Base-by-base conservation (phyloP, 2,888 invertebrate genomes). In the Pogonocherus hispidulus region DNA sequence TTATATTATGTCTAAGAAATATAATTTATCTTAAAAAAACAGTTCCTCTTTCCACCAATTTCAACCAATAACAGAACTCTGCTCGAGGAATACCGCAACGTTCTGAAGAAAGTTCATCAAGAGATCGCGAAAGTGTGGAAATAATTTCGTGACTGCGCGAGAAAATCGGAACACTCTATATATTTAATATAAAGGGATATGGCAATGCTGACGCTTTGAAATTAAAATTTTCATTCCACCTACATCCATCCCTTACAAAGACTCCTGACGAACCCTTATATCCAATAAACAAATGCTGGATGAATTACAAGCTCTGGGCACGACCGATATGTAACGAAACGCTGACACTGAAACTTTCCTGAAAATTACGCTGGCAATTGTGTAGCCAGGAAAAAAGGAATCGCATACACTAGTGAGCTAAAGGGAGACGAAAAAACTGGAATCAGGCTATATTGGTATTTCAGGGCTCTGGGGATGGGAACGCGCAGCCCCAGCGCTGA, bases 301-400 rank as follows among this genome's bases (percentile, higher is more conserved):
- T 46, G 57, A 57, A 46, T 59, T 59, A 59, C 47, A 59, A 59
- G 47, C 59, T n/a, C n/a, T 14, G 11, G 16, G 47, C 18, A 22
- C 59, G 59, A n/a, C 59, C 46, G 59, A 47, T 47, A 59, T 49
- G 49, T 9, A 35, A 20, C 23, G 41, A 67, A 54, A 41, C 44
- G 70, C 67, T 70, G 70, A 70, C 67, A 62, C 22, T 44, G 67
- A 70, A 65, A 56, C 65, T 67, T 60, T 66, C 63, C 54, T 11
- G 60, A 67, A 64, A 70, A 70, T 70, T 70, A 66, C 67, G 23
- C 60, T 60, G 37, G 44, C 66, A 64, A 64, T 57, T 66, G 65
- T 47, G 59, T 55, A 47, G 63, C 52, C 27, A 16, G 47, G 47
- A 47, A 59, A 59, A 59, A 59, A 59, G 47, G 19, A 47, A 47